phyloP scores from a whole-genome alignment of 2,797 vertebrate genomes.

The Gallirallus australis region DNA sequence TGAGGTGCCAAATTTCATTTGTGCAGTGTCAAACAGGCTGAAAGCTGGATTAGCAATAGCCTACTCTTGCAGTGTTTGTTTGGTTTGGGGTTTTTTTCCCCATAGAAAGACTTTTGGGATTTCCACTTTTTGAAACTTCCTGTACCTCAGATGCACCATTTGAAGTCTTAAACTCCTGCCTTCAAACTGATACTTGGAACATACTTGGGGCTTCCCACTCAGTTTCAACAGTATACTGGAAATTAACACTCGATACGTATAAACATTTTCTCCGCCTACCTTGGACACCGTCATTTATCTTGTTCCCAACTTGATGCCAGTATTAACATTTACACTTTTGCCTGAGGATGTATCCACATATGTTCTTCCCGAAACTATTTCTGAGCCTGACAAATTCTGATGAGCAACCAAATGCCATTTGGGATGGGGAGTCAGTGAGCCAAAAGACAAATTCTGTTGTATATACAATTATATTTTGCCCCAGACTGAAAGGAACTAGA shows the following conservation, averaged over 20 bases:
- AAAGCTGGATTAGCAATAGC: neutral
- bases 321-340: neutral
- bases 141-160: neutral
- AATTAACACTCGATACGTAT: neutral
- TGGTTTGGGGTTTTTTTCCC: neutral
- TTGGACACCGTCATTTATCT: neutral
- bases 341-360: neutral
- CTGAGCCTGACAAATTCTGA: neutral
- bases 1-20: neutral
- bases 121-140: neutral
- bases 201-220: neutral
- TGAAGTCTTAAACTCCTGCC: neutral
- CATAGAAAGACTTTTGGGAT: neutral
- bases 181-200: neutral
- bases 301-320: neutral
- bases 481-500: neutral
- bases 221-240: neutral
- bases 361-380: neutral
- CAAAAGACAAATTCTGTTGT: neutral
- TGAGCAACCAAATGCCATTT: neutral
- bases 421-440: neutral
- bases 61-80: neutral
- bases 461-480: too few relatives aligned
- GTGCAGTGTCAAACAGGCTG: neutral
- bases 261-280: neutral